A percentile compares a stretch with the other conserved stretches of the same genome.
Evolutionary conservation across 1,140 invertebrate genomes (phyloP).

Genomic region (Piezodorus guildinii): DNA sequence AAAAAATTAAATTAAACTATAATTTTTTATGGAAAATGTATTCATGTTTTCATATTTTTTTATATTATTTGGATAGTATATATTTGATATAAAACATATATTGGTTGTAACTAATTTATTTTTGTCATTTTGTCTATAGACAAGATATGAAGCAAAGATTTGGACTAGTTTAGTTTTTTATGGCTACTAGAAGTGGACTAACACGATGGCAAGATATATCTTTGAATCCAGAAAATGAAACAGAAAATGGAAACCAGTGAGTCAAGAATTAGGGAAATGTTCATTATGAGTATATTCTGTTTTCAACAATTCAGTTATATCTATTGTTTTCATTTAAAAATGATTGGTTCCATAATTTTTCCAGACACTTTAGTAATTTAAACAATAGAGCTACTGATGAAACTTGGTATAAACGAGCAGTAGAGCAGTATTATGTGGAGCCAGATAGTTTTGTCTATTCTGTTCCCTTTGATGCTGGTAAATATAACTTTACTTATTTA

Average conservation of each 20-base stretch:
- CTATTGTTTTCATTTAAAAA: neutral
- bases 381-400: constrained; percentile 77
- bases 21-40: too few relatives aligned
- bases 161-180: constrained; percentile 70
- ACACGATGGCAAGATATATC: constrained; percentile 73
- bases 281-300: neutral
- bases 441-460: constrained; percentile 78
- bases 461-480: constrained; percentile 59
- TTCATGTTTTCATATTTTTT: too few relatives aligned
- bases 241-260: constrained; percentile 21
- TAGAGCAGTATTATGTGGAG: constrained; percentile 73
- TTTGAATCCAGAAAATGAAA: constrained; percentile 18
- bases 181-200: constrained; percentile 79
- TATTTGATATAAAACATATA: too few relatives aligned
- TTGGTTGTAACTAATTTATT: too few relatives aligned
- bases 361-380: constrained; percentile 40
- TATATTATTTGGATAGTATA: too few relatives aligned
- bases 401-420: constrained; percentile 84
- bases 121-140: constrained; percentile 37
- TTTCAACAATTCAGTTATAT: neutral
- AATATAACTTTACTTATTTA: neutral
- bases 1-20: too few relatives aligned
- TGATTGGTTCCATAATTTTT: constrained; percentile 20
- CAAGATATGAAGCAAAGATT: constrained; percentile 69
- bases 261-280: neutral